Percentiles rank a stretch among this genome's conserved stretches.
These are phyloP conservation scores for Pogonognathellus flavescens DNA, from an alignment of 1,140 invertebrate species.

Conservation along the genomic window DNA sequence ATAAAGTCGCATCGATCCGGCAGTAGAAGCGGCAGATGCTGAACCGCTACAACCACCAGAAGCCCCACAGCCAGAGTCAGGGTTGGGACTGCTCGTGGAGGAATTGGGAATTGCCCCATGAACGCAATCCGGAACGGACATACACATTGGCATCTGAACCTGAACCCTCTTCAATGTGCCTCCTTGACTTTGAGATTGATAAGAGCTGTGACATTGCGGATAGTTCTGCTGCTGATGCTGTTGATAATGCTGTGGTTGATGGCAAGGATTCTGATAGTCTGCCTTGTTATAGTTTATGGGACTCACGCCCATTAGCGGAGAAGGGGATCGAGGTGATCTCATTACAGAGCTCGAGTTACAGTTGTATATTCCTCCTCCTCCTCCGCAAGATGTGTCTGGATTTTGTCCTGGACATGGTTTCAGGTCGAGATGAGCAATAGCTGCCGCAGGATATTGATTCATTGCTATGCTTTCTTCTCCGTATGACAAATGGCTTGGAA, in stretches of 20 bases:
- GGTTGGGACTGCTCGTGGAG: background rate
- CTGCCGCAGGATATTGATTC: conserved; percentile 64
- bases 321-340: conserved; percentile 55
- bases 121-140: conserved; percentile 58
- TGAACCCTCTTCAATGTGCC: conserved; percentile 52
- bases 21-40: background rate
- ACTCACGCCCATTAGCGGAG: conserved; percentile 55
- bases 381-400: background rate
- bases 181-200: background rate
- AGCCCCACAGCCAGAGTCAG: background rate
- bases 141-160: conserved; percentile 52
- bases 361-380: conserved; percentile 22
- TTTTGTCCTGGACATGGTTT: conserved; percentile 28
- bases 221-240: conserved; percentile 10
- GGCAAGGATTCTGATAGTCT: background rate
- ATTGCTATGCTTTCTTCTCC: conserved; percentile 59
- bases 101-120: conserved; percentile 30
- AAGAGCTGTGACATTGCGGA: conserved; percentile 15
- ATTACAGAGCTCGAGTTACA: conserved; percentile 54
- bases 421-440: conserved; percentile 60
- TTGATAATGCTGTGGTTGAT: conserved; percentile 33
- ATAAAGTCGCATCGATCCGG: conserved; percentile 62
- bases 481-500: conserved; percentile 54
- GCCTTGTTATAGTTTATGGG: conserved; percentile 13
- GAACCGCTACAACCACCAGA: background rate